These are phyloP conservation scores for Orchesella cincta DNA, from an alignment of 1,140 invertebrate genomes.

Conservation along the genomic window DNA sequence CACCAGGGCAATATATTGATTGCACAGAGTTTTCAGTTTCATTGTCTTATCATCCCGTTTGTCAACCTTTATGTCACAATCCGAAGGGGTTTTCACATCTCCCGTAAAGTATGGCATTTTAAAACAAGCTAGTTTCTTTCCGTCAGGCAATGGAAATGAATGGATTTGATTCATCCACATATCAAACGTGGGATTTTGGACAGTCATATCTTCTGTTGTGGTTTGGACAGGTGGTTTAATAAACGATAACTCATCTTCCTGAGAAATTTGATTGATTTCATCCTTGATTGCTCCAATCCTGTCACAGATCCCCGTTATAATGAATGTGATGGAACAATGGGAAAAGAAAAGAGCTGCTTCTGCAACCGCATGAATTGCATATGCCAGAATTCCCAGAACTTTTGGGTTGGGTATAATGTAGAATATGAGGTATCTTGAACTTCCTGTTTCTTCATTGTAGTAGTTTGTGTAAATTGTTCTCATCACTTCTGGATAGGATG, in stretches of 20 bases:
- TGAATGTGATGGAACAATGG: conserved; percentile 25
- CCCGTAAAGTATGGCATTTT: background rate
- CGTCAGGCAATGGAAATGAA: background rate
- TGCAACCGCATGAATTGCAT: background rate
- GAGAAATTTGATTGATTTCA: background rate
- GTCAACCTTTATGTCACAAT: background rate
- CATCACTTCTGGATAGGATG: conserved; percentile 4
- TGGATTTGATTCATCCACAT: background rate
- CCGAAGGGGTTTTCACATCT: background rate
- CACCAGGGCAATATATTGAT: conserved; percentile 13
- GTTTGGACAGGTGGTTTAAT: background rate
- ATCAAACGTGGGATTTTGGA: background rate
- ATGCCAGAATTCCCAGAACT: background rate
- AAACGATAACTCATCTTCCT: background rate
- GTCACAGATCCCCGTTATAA: conserved; percentile 24
- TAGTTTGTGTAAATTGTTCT: background rate
- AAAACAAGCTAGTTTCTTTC: background rate
- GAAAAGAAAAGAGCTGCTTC: conserved; percentile 25
- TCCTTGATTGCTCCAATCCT: background rate
- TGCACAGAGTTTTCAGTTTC: background rate
- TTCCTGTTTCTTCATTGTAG: background rate
- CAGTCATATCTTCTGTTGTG: background rate
- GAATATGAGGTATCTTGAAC: background rate
- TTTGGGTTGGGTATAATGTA: background rate
- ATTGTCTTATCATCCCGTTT: background rate